phyloP scores from a whole-genome alignment of 37 sponge, comb jelly and placozoan species.

The Geodia barretti region DNA sequence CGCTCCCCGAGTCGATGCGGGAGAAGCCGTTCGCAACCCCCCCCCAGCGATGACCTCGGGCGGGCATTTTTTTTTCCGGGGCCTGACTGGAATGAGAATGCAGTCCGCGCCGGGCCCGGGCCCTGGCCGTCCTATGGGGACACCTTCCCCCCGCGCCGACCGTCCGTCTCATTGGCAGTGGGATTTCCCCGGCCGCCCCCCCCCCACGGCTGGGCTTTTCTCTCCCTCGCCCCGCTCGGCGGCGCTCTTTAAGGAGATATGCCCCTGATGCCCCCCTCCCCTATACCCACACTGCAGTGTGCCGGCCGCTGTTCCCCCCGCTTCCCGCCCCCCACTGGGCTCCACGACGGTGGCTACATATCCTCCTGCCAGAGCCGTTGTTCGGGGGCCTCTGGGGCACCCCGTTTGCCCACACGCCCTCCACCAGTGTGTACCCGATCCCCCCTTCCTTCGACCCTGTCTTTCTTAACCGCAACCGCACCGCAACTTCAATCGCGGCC shows the following conservation, averaged over 20 bases:
- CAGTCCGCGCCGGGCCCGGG: neutral
- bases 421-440: no score
- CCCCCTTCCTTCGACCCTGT: no score
- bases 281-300: constrained; percentile 12
- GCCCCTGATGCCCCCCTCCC: neutral
- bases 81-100: constrained; percentile 8
- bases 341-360: neutral
- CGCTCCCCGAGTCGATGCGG: constrained; percentile 79
- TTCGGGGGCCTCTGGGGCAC: constrained; percentile 56
- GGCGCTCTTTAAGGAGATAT: neutral
- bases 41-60: neutral
- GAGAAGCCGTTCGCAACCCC: constrained; percentile 11
- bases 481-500: no score
- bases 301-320: no score
- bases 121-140: neutral
- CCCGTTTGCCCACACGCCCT: constrained; percentile 15
- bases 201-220: neutral
- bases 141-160: neutral
- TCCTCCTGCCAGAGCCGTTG: constrained; percentile 49
- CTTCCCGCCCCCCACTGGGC: neutral
- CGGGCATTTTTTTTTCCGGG: neutral
- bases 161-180: neutral
- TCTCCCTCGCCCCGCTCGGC: neutral
- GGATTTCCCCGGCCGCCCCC: neutral
- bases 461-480: no score